Evolutionary conservation across 64 coral and sea anemone species (phyloP).

Genomic region (Actinia equina): DNA sequence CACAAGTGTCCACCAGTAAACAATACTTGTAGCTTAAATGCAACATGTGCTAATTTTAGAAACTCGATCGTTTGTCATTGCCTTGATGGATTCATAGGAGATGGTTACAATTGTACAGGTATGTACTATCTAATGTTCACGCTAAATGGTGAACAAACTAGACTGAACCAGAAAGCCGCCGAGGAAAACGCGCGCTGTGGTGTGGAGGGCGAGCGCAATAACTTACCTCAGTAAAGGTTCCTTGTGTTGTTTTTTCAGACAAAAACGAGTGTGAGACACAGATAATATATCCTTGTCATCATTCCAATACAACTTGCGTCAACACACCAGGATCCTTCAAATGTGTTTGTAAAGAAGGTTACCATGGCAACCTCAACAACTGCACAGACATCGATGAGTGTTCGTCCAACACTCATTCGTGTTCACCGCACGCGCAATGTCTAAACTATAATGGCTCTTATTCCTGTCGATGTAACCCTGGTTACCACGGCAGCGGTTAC

Average conservation of each 20-base stretch:
- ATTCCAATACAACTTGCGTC: not conserved
- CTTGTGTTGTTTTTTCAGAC: not conserved
- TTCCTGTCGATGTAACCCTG: conserved; percentile 32
- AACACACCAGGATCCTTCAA: conserved; percentile 27
- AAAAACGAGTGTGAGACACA: conserved; percentile 9
- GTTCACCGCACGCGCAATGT: conserved; percentile 33
- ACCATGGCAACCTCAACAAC: conserved; percentile 2
- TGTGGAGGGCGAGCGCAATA: too few relatives aligned
- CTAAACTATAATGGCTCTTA: conserved; percentile 44
- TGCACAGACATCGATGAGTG: conserved; percentile 54
- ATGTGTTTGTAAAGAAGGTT: conserved; percentile 15
- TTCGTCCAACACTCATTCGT: not conserved
- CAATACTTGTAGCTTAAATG: conserved; percentile 5
- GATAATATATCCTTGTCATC: not conserved
- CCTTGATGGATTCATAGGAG: not conserved
- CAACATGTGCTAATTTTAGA: conserved; percentile 4
- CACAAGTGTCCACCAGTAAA: not conserved
- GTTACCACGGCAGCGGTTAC: conserved; percentile 2
- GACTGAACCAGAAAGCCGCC: too few relatives aligned
- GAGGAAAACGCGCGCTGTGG: too few relatives aligned
- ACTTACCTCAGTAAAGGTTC: not conserved
- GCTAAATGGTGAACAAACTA: too few relatives aligned
- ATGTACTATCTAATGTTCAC: too few relatives aligned
- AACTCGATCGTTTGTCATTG: not conserved
- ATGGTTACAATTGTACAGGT: not conserved